A percentile compares a stretch with the other conserved stretches of the same genome.
Conservation (phyloP, 2,888 invertebrate species). For the Spilosoma lubricipeda region DNA sequence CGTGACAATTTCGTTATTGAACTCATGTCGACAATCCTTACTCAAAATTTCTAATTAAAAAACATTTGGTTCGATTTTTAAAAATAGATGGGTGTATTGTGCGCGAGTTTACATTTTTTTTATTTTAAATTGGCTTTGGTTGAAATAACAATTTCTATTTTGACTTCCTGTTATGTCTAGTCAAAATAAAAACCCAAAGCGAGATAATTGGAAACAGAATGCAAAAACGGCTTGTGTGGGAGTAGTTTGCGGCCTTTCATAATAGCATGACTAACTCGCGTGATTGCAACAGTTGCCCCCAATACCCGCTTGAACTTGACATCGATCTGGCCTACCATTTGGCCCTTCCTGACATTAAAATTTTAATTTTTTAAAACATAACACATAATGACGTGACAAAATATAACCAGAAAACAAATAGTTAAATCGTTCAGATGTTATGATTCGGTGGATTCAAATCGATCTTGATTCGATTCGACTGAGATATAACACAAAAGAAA, state of each 20-base stretch:
- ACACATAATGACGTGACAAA: not conserved
- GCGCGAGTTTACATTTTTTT: not conserved
- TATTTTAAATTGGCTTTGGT: not conserved
- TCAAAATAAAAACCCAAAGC: slow-evolving; percentile 13
- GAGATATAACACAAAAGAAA: not conserved
- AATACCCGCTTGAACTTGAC: slow-evolving; percentile 74
- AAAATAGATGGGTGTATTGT: not conserved
- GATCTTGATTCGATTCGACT: not conserved
- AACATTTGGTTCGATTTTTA: not conserved
- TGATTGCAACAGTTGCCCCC: slow-evolving; percentile 68
- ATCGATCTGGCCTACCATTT: slow-evolving; percentile 58
- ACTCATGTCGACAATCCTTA: not conserved
- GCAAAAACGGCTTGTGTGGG: slow-evolving; percentile 39
- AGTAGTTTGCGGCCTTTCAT: slow-evolving; percentile 53
- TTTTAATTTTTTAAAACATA: not conserved
- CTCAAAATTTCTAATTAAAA: not conserved
- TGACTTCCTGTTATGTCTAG: not conserved
- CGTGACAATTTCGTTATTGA: slow-evolving; percentile 35
- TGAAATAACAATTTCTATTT: not conserved
- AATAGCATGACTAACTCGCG: slow-evolving; percentile 65
- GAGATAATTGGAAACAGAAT: slow-evolving; percentile 22
- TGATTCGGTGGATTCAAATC: too few species aligned
- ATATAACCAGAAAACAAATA: not conserved
- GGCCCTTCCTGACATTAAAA: slow-evolving; percentile 45
- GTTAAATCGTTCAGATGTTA: not conserved